Base-by-base conservation (phyloP, 2,888 invertebrate species). In the Slavum lentiscoides region DNA sequence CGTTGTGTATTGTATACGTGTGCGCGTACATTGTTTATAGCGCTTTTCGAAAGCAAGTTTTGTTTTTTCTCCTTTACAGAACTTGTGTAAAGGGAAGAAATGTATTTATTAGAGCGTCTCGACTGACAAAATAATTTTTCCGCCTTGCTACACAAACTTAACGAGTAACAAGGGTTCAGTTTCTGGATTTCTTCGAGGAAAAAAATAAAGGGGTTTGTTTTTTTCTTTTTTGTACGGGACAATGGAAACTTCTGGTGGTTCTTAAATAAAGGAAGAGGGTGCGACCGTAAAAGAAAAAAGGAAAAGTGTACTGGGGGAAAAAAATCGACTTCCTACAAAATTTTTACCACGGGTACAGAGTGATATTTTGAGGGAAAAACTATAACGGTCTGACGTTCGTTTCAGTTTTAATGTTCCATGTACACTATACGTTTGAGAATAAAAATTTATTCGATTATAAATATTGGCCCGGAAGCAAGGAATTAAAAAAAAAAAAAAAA, bases 211-310 rank as follows among this genome's bases (percentile, higher is more conserved):
- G 68, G 19, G 19, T 43, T 37, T 55, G 64, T 73, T 74, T 61
- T 73, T 73, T 62, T 30, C 49, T 17, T 59, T 59, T 58, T 13
- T 37, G 8, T 49, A 49, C 49, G 30, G 43, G 43, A 68, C 67
- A 76, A 76, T 76, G 75, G 13, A 76, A 76, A 68, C 58, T 59
- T 59, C 59, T 43, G 43, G 67, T 68, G 59, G n/a, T 7, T 76
- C 43, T 76, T 76, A 76, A 76, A 76, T 59, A 76, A 76, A 76
- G 43, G n/a, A 68, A 76, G 43, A 68, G 67, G 75, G 75, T 59
- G 49, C 13, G 75, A 43, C 43, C 43, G 8, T 67, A 21, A 23
- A 55, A 55, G 37, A 37, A 15, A 66, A 55, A 64, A 64, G 2
- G 4, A 55, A 64, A 64, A 6, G 4, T 17, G 49, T 21, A 55